These are phyloP conservation scores for Isichthys henryi DNA, from an alignment of 2,113 vertebrate genomes.

Conservation along the genomic window DNA sequence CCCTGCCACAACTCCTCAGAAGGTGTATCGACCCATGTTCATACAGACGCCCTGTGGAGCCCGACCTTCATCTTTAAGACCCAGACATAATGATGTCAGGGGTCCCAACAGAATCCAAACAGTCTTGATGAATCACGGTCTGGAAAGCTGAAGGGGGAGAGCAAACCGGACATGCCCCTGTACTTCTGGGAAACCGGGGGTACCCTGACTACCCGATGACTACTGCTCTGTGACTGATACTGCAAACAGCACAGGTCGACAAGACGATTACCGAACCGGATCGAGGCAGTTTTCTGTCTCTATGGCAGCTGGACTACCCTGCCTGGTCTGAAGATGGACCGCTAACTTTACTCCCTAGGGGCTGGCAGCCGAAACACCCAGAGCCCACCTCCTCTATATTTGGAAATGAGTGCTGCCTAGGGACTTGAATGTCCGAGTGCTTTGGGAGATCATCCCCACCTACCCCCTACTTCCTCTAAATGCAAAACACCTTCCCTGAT, in stretches of 20 bases:
- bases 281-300: neutral
- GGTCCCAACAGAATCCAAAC: neutral
- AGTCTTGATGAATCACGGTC: neutral
- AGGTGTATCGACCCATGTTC: neutral
- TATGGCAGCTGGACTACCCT: neutral
- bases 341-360: neutral
- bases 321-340: neutral
- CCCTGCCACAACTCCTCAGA: neutral
- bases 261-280: neutral
- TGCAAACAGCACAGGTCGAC: neutral
- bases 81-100: neutral
- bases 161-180: neutral
- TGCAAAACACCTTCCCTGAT: neutral
- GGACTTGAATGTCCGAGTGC: neutral
- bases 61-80: neutral
- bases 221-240: neutral
- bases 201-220: neutral
- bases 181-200: neutral
- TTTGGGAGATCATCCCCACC: neutral
- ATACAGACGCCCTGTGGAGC: neutral
- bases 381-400: neutral
- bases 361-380: neutral
- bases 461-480: neutral
- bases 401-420: neutral
- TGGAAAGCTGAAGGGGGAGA: neutral